phyloP scores from a whole-genome alignment of 1,140 invertebrate genomes.

The Oryzaephilus surinamensis region DNA sequence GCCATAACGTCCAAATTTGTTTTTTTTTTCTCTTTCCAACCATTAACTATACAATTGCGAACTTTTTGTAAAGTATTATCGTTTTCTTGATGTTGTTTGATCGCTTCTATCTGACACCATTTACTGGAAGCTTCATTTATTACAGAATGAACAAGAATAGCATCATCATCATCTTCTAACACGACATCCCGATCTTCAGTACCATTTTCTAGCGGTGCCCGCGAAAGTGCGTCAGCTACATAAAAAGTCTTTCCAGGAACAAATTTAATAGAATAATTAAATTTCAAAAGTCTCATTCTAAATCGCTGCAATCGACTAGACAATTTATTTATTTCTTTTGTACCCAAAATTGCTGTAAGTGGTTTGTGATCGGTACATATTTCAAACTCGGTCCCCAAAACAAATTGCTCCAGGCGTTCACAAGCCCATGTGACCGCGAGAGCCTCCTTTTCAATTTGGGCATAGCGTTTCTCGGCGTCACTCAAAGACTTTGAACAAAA shows the following conservation, averaged over 20 bases:
- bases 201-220: slow-evolving; percentile 15
- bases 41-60: not conserved
- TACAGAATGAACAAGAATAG: no score
- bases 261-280: slow-evolving; percentile 25
- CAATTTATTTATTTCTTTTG: no score
- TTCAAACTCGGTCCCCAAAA: slow-evolving; percentile 3
- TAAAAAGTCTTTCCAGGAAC: slow-evolving; percentile 24
- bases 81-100: not conserved
- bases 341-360: no score
- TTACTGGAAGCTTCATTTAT: not conserved
- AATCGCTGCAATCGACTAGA: no score
- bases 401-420: slow-evolving; percentile 35
- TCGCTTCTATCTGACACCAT: not conserved
- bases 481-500: slow-evolving; percentile 24
- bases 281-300: slow-evolving; percentile 28
- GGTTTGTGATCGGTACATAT: not conserved
- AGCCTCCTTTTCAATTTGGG: slow-evolving; percentile 39
- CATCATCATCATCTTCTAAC: no score
- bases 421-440: slow-evolving; percentile 33
- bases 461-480: slow-evolving; percentile 20
- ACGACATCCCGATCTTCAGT: not conserved
- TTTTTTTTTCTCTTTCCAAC: not conserved
- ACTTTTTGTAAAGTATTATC: not conserved
- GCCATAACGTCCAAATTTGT: no score
- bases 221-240: slow-evolving; percentile 29